phyloP scores from a whole-genome alignment of 2,888 invertebrate genomes.

The Nemapogon koenigi region DNA sequence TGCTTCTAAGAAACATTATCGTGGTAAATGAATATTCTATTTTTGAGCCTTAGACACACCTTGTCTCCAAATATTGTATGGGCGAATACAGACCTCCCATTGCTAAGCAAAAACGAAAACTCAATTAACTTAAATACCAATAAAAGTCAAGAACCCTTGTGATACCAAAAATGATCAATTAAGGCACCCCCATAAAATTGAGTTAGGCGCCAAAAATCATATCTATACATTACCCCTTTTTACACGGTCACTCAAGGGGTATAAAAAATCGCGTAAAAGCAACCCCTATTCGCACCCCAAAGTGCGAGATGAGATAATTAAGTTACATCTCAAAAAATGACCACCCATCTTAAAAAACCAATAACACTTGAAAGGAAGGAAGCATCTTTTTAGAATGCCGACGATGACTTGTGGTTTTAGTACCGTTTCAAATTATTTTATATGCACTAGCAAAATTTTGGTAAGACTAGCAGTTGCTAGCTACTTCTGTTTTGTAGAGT shows the following conservation, averaged over 20 bases:
- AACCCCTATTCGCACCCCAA: background rate
- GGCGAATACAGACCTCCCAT: too few relatives aligned
- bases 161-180: background rate
- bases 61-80: too few relatives aligned
- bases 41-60: too few relatives aligned
- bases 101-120: too few relatives aligned
- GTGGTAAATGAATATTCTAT: too few relatives aligned
- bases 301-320: background rate
- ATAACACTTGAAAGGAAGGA: constrained; percentile 6
- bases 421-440: too few relatives aligned
- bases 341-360: constrained; percentile 7
- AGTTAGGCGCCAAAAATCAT: constrained; percentile 2
- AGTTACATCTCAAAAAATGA: background rate
- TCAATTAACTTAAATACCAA: constrained; percentile 1
- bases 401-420: constrained; percentile 2
- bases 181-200: background rate
- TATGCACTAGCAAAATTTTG: too few relatives aligned
- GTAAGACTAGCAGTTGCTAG: too few relatives aligned
- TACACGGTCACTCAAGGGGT: constrained; percentile 2
- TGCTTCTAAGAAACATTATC: too few relatives aligned
- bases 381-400: constrained; percentile 5
- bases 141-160: background rate
- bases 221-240: background rate
- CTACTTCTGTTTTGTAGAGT: too few relatives aligned
- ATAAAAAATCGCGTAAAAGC: constrained; percentile 1